These are phyloP conservation scores for Bufo bufo DNA, from an alignment of 2,113 vertebrate genomes.

Conservation along the genomic window DNA sequence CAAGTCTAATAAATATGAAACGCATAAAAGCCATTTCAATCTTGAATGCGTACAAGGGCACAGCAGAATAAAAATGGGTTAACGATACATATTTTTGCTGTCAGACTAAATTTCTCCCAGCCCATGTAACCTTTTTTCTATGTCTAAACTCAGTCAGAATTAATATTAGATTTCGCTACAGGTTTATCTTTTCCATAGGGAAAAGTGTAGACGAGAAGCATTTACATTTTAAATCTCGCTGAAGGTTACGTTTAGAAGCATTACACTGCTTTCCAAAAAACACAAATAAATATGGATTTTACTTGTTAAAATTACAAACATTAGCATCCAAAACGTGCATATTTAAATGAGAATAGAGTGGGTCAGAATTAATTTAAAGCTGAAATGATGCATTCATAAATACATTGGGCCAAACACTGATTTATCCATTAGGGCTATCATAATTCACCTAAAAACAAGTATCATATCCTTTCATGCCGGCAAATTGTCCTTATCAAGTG, in stretches of 20 bases:
- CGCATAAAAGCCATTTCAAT: conserved; percentile 72
- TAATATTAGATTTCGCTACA: conserved; percentile 63
- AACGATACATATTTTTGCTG: conserved; percentile 72
- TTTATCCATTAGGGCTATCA: not conserved
- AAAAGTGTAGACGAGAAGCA: conserved; percentile 52
- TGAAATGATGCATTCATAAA: conserved; percentile 22
- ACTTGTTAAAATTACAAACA: conserved; percentile 37
- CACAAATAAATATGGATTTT: conserved; percentile 56
- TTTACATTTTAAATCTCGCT: conserved; percentile 38
- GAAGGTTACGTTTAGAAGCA: conserved; percentile 54
- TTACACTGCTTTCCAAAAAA: conserved; percentile 54
- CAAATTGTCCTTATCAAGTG: too few species aligned
- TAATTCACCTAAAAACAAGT: not conserved
- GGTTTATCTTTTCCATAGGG: conserved; percentile 42
- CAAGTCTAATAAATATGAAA: not conserved
- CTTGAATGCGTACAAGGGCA: conserved; percentile 65
- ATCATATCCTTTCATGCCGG: too few species aligned
- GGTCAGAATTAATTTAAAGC: conserved; percentile 18
- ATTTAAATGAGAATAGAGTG: conserved; percentile 39
- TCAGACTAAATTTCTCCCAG: conserved; percentile 66
- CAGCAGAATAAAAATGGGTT: conserved; percentile 66
- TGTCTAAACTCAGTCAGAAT: conserved; percentile 57
- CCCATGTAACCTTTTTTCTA: conserved; percentile 57
- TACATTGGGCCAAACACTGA: not conserved
- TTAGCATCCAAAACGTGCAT: conserved; percentile 44